Percentiles rank a stretch among this genome's conserved stretches.
phyloP scores from a whole-genome alignment of 2,113 vertebrate species.

The Prinia subflava region DNA sequence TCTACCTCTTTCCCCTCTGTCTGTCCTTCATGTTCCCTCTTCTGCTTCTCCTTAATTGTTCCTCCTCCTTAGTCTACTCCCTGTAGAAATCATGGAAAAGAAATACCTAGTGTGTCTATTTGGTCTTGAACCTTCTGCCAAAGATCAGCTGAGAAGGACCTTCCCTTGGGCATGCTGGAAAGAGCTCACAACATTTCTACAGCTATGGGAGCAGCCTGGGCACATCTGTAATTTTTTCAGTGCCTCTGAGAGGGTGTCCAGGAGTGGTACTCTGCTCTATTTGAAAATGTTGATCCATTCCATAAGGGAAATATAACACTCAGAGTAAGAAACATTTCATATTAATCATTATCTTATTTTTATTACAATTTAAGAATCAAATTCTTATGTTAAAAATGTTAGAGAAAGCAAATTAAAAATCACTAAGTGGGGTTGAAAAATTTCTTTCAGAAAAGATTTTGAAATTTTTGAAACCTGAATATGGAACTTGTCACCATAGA shows the following conservation, averaged over 20 bases:
- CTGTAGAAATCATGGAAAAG: neutral
- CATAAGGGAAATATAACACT: neutral
- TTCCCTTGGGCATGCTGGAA: neutral
- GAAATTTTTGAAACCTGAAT: neutral
- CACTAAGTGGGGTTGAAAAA: neutral
- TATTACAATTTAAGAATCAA: neutral
- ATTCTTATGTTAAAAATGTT: neutral
- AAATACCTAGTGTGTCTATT: neutral
- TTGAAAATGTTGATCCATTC: neutral
- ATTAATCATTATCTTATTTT: neutral
- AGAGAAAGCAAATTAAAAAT: neutral
- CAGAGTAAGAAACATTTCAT: neutral
- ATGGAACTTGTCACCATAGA: neutral
- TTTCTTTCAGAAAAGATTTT: neutral
- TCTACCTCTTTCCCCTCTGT: neutral
- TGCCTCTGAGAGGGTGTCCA: neutral
- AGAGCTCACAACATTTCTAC: neutral
- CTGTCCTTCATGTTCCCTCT: neutral
- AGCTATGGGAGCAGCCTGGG: neutral
- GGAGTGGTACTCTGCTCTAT: neutral
- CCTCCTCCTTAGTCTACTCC: neutral
- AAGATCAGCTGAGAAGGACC: neutral
- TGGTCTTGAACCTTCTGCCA: neutral
- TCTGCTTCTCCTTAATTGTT: neutral
- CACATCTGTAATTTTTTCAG: neutral